Percentiles rank a stretch among this genome's conserved stretches.
phyloP scores from a whole-genome alignment of 2,888 invertebrate species.

The Erebia aethiops region DNA sequence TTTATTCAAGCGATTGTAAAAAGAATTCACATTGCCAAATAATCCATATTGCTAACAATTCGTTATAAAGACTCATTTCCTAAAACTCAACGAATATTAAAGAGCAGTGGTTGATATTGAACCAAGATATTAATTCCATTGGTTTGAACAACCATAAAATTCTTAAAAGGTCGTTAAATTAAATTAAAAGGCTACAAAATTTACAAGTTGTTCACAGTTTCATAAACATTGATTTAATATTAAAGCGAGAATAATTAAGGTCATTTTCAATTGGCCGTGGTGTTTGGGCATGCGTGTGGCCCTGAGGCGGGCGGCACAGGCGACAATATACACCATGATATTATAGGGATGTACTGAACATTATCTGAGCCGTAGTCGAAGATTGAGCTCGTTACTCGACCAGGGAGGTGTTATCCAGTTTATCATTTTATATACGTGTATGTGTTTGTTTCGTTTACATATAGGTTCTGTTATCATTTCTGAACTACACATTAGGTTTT shows the following conservation, averaged over 20 bases:
- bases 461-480: too few relatives aligned
- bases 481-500: too few relatives aligned
- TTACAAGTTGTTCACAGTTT: conserved; percentile 33
- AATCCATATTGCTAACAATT: too few relatives aligned
- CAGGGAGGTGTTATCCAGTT: background rate
- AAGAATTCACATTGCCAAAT: background rate
- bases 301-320: conserved; percentile 50
- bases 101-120: background rate
- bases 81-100: background rate
- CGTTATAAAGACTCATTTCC: too few relatives aligned
- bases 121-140: background rate
- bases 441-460: too few relatives aligned
- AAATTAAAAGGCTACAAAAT: conserved; percentile 30
- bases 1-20: too few relatives aligned
- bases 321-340: conserved; percentile 44
- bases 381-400: background rate
- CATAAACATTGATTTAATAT: conserved; percentile 35
- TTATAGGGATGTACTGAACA: conserved; percentile 13
- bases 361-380: conserved; percentile 2
- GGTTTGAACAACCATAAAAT: background rate
- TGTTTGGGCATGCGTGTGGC: conserved; percentile 56
- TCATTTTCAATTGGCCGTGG: conserved; percentile 50
- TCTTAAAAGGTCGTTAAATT: conserved; percentile 30
- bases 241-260: conserved; percentile 45
- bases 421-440: too few relatives aligned